Evolutionary conservation across 2,113 vertebrate species (phyloP), one percentile per base, ranked within the genome.

Genomic region (Tretioscincus oriximinensis): DNA sequence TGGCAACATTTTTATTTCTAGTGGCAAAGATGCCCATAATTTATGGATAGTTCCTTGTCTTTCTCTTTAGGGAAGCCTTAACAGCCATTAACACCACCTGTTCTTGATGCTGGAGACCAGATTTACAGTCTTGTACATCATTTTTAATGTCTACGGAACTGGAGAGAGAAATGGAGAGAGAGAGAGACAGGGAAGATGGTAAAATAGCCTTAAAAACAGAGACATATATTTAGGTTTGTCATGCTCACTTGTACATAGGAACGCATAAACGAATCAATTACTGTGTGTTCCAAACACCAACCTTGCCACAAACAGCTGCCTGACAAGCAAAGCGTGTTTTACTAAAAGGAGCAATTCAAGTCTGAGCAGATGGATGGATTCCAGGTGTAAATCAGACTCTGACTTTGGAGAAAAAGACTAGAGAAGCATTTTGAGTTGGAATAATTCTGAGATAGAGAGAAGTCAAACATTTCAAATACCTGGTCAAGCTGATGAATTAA

Each of bases 81-180:
- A 69, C 87, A 3, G 24, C 77, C 86, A 78, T 91, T 89, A 89
- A 65, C 73, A 88, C 88, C 90, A 92, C 88, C 88, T 93, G 89
- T 88, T 93, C 88, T 84, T 88, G 77, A 21, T 85, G 82, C 78
- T 0, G 20, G 83, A 90, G 78, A 45, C 68, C 72, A 70, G 88
- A 87, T 85, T 90, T 87, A 87, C 84, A 90, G 88, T 86, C 81
- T 87, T 86, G 88, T 86, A 90, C 58, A 0, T 82, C 31, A 75
- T 75, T 89, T 87, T 86, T 86, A 86, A 83, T 84, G 87, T 83
- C 92, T 92, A 85, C 81, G 73, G 60, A 85, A 82, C 86, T 67
- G 81, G 70, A 87, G 76, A 81, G 84, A 83, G 63, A 41, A 28
- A 58, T 41, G 29, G 49, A 29, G 28, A n/a, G 20, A 0, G 74